phyloP scores from a whole-genome alignment of 2,113 vertebrate genomes.

The Crypturellus undulatus region DNA sequence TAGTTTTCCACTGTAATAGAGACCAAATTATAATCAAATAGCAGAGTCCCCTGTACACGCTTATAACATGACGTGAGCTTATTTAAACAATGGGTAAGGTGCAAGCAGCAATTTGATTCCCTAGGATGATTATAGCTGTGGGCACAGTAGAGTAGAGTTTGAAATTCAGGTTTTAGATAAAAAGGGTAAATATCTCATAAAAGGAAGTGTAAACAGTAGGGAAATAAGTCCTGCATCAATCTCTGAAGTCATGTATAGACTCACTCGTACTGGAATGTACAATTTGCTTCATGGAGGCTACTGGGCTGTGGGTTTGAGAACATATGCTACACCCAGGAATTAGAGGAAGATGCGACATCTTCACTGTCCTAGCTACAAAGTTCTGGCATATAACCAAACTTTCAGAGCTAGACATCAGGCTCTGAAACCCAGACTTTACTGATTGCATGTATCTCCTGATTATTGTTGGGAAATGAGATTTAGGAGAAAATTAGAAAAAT shows the following conservation, averaged over 20 bases:
- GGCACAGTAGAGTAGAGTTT: slow-evolving; percentile 11
- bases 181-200: slow-evolving; percentile 16
- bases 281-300: background rate
- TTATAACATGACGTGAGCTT: background rate
- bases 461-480: background rate
- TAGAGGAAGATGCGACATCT: background rate
- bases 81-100: slow-evolving; percentile 12
- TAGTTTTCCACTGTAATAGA: background rate
- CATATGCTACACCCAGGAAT: fast-evolving
- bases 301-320: background rate
- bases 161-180: background rate
- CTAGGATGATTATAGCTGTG: background rate
- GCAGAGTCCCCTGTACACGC: background rate
- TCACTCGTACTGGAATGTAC: background rate
- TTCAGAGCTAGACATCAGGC: background rate
- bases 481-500: background rate
- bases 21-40: background rate
- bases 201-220: slow-evolving; percentile 22
- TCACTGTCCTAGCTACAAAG: background rate
- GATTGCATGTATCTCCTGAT: background rate
- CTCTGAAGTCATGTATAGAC: background rate
- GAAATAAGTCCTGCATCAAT: background rate
- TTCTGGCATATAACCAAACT: background rate
- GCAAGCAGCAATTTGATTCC: background rate
- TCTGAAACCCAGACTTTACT: background rate